Evolutionary conservation across 2,113 vertebrate genomes (phyloP), one percentile per base, ranked within the genome.

Genomic region (Sorex fumeus): DNA sequence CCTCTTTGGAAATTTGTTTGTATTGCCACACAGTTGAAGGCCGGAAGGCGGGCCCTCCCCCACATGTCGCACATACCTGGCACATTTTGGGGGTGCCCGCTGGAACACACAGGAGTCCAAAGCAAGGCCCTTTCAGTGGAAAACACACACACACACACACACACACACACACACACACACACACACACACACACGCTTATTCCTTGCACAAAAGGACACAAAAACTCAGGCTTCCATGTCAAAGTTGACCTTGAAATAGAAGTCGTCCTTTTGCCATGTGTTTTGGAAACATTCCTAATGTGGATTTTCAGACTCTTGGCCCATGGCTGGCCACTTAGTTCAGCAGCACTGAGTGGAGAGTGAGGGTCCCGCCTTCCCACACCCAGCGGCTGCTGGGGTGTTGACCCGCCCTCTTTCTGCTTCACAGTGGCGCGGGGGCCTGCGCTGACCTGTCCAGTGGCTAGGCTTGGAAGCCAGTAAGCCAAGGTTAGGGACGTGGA

Each of bases 1-100:
- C 45, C 13, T 60, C 86, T 88, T 91, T 19, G 85, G 71, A 94
- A 86, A 84, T 88, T 84, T 84, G 79, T 75, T 94, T 84, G 28
- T 28, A 8, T 66, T 66, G 64, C 30, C 64, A 66, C 27, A 28
- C 11, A 30, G 25, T 30, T 27, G 12, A 66, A 66, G 27, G 28
- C 64, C 3, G 28, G 64, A 66, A 27, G 25, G 64, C 9, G 64
- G 28, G 40, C 40, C 40, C 40, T 40, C 64, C 11, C 27, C 28
- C 64, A 19, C 21, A 27, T 1, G 27, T 60, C 3, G 64, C 57
- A 60, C 18, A 60, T 3, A 21, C 57, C 16, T 19, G 5, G 18
- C 8, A 23, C 15, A 3, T 60, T 60, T 21, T 23, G 21, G 57
- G 4, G 57, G 57, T 19, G 18, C 57, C 57, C 19, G 18, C 57